phyloP scores from a whole-genome alignment of 2,888 invertebrate species.

The Tipula helvola region DNA sequence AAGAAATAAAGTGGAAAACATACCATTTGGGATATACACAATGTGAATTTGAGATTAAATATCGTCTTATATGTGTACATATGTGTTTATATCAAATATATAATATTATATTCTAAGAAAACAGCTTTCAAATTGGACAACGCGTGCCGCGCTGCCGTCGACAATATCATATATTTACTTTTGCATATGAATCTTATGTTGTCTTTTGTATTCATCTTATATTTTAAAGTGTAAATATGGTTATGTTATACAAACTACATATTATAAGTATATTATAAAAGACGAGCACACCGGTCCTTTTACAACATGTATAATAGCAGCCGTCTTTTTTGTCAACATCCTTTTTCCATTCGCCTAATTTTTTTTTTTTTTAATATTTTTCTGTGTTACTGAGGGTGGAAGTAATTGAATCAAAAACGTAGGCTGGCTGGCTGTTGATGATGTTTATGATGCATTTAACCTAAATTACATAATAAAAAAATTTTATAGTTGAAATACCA shows the following conservation, averaged over 20 bases:
- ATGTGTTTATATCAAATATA: neutral
- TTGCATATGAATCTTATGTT: conserved; percentile 4
- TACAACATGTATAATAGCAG: neutral
- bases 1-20: neutral
- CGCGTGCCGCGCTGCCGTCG: neutral
- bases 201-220: neutral
- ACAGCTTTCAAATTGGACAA: conserved; percentile 7
- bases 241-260: neutral
- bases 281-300: conserved; percentile 7
- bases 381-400: neutral
- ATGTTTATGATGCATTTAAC: neutral
- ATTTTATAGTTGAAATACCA: neutral
- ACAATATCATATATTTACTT: neutral
- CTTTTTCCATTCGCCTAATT: neutral
- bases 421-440: neutral
- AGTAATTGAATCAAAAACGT: neutral
- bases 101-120: neutral
- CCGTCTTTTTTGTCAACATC: conserved; percentile 10
- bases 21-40: neutral
- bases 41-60: neutral
- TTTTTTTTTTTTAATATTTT: neutral
- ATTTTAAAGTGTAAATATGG: neutral
- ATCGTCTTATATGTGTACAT: neutral
- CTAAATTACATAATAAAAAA: neutral
- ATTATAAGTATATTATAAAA: neutral